Percentiles rank a stretch among this genome's conserved stretches.
These are phyloP conservation scores for Ceratina japonica DNA, from an alignment of 1,140 invertebrate genomes.

Conservation along the genomic window DNA sequence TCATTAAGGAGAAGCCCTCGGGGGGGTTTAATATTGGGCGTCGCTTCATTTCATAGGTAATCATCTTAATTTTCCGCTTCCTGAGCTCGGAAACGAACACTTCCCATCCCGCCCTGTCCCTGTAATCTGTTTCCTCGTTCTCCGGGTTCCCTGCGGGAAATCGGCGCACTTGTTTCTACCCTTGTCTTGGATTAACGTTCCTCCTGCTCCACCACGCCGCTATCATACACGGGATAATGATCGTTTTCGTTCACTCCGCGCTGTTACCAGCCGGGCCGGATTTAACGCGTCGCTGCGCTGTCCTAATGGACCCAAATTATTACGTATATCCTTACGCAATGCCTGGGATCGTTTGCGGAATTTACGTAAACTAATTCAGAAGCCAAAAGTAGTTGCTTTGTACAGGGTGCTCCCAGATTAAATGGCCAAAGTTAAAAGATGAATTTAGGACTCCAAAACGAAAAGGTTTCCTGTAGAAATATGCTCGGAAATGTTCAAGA, in stretches of 20 bases:
- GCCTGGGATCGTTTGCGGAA: not conserved
- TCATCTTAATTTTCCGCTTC: slow-evolving; percentile 55
- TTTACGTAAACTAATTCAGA: not conserved
- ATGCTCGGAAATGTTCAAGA: too few species aligned
- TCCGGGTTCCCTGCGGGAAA: not conserved
- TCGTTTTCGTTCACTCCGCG: slow-evolving; percentile 17
- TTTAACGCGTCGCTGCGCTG: not conserved
- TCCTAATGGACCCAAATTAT: not conserved
- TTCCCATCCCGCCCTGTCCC: not conserved
- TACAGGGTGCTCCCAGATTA: too few species aligned
- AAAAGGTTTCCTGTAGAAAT: too few species aligned
- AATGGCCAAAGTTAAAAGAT: too few species aligned
- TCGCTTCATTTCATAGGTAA: slow-evolving; percentile 55
- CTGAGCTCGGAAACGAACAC: slow-evolving; percentile 54
- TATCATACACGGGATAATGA: slow-evolving; percentile 36
- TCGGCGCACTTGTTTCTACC: slow-evolving; percentile 14
- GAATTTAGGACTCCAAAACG: too few species aligned
- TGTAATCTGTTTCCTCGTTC: slow-evolving; percentile 35
- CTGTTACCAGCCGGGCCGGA: not conserved
- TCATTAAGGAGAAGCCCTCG: slow-evolving; percentile 59
- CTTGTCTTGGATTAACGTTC: slow-evolving; percentile 49
- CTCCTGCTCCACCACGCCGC: not conserved
- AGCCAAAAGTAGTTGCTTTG: too few species aligned
- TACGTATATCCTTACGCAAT: not conserved
- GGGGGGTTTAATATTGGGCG: slow-evolving; percentile 19